Conservation (phyloP, 1,140 invertebrate genomes). For the Drosophila truncata region DNA sequence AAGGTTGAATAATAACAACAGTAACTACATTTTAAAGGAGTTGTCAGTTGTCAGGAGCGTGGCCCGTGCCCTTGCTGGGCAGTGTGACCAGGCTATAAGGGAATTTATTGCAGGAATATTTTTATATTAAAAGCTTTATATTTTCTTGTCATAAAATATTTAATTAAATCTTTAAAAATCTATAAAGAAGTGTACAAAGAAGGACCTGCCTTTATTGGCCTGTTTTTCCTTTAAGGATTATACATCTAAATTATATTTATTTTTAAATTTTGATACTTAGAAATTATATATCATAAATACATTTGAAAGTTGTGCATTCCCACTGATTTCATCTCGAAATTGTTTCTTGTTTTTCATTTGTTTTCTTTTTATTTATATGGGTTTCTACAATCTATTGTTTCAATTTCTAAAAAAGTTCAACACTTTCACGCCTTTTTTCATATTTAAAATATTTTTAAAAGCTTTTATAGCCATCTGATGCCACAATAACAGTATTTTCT, state of each 20-base stretch:
- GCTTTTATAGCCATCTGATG: background rate
- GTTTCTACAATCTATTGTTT: background rate
- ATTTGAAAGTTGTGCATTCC: background rate
- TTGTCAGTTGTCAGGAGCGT: constrained; percentile 66
- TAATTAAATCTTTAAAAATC: no score
- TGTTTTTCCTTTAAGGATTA: no score
- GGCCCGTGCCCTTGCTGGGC: constrained; percentile 36
- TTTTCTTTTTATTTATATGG: background rate
- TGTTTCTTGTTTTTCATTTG: background rate
- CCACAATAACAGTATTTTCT: background rate
- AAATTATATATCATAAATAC: no score
- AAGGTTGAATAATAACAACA: constrained; percentile 83
- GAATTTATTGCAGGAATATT: background rate
- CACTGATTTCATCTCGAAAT: background rate
- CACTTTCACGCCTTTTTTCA: background rate
- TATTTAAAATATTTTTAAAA: background rate
- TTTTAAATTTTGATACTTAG: background rate
- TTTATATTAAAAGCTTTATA: background rate
- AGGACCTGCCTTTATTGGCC: no score
- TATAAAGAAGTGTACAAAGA: background rate
- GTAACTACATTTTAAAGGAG: constrained; percentile 83
- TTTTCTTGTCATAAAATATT: background rate
- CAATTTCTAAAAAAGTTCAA: background rate
- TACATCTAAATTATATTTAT: background rate
- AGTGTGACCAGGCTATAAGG: background rate